Evolutionary conservation across 2,113 vertebrate genomes (phyloP).

Genomic region (Holacanthus passer): DNA sequence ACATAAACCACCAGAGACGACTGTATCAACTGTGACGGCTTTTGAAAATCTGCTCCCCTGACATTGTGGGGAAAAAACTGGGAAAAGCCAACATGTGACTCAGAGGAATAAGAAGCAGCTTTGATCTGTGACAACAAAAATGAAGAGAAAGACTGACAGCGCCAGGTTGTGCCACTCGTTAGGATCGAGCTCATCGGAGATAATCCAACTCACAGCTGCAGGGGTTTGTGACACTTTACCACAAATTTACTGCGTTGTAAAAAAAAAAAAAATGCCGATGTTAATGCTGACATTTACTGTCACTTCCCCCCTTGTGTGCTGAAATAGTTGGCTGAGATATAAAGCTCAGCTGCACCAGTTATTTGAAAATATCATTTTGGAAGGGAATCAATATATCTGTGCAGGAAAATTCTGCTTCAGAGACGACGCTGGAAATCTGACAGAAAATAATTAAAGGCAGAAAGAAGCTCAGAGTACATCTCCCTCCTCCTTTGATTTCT

Average conservation of each 20-base stretch:
- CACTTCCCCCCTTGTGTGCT: not conserved
- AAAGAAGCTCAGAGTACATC: not conserved
- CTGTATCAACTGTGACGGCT: not conserved
- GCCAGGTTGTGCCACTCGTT: constrained; percentile 41
- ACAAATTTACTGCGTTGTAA: too few relatives aligned
- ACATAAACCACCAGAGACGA: not conserved
- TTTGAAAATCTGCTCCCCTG: constrained; percentile 15
- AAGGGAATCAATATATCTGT: constrained; percentile 27
- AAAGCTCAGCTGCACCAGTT: constrained; percentile 6
- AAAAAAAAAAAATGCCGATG: not conserved
- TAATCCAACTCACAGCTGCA: constrained; percentile 46
- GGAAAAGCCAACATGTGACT: constrained; percentile 32
- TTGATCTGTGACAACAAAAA: constrained; percentile 44
- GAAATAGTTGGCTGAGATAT: constrained; percentile 5
- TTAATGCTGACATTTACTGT: not conserved
- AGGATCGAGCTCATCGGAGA: constrained; percentile 40
- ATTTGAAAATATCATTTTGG: constrained; percentile 27
- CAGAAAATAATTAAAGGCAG: constrained; percentile 3
- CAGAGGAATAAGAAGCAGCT: constrained; percentile 52
- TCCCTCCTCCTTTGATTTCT: not conserved
- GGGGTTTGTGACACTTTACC: constrained; percentile 1
- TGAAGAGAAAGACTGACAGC: constrained; percentile 25
- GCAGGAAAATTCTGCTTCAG: constrained; percentile 10
- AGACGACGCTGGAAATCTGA: constrained; percentile 13
- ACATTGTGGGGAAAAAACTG: constrained; percentile 23